Evolutionary conservation across 2,888 invertebrate species (phyloP).

Genomic region (Melanchra persicariae): DNA sequence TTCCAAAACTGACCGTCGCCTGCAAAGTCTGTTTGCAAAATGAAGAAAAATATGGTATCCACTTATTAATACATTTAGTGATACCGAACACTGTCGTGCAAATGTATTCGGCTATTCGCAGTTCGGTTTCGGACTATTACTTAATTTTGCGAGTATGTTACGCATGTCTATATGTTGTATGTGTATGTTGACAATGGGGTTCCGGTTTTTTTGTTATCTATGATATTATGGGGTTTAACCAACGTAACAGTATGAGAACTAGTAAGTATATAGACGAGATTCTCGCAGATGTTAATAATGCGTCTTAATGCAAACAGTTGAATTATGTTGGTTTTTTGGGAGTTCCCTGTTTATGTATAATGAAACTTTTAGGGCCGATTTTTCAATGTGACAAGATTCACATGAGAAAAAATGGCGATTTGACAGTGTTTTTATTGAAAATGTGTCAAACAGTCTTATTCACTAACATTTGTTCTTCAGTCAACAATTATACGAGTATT

Average conservation of each 20-base stretch:
- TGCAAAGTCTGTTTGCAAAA: conserved; percentile 50
- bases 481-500: too few species aligned
- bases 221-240: not conserved
- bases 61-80: conserved; percentile 60
- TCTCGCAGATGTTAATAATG: not conserved
- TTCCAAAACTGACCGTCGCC: conserved; percentile 49
- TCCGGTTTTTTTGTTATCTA: conserved; percentile 1
- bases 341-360: not conserved
- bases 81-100: conserved; percentile 38
- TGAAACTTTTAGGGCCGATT: not conserved
- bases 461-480: too few species aligned
- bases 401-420: too few species aligned
- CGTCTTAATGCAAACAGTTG: not conserved
- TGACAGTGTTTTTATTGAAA: too few species aligned
- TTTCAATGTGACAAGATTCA: too few species aligned
- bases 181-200: conserved; percentile 5
- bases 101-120: conserved; percentile 39
- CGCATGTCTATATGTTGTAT: conserved; percentile 8
- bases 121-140: conserved; percentile 10
- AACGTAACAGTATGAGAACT: not conserved
- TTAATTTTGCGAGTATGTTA: conserved; percentile 28
- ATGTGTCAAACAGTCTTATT: too few species aligned
- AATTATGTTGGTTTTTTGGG: not conserved
- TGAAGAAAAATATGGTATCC: conserved; percentile 57
- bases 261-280: not conserved